These are phyloP conservation scores for Gnatocerus cornutus DNA, from an alignment of 2,888 invertebrate species.

Conservation along the genomic window DNA sequence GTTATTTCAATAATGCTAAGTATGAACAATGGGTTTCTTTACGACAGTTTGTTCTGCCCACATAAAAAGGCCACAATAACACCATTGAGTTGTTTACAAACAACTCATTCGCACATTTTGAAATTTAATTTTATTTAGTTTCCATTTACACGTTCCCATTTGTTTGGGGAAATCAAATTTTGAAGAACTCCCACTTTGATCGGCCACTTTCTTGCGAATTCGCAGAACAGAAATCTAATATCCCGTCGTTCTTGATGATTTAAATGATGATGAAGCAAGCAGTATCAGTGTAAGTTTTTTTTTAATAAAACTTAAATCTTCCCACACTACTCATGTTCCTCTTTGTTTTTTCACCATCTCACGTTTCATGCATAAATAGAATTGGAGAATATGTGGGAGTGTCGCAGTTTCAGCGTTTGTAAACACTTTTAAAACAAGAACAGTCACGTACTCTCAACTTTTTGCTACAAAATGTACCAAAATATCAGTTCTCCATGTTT, in stretches of 20 bases:
- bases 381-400: constrained; percentile 1
- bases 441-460: not conserved
- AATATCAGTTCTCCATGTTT: no score
- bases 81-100: not conserved
- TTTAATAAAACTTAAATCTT: constrained; percentile 12
- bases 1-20: not conserved
- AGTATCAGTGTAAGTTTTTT: not conserved
- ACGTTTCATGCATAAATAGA: constrained; percentile 21
- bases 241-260: not conserved
- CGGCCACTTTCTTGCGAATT: not conserved
- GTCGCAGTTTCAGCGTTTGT: constrained; percentile 9
- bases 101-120: not conserved
- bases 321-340: constrained; percentile 35
- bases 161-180: not conserved
- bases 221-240: no score
- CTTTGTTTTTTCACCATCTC: constrained; percentile 28
- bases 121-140: not conserved
- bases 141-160: not conserved
- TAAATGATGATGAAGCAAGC: not conserved
- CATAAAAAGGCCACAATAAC: constrained; percentile 2
- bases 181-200: no score
- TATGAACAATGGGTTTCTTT: constrained; percentile 1
- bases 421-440: not conserved
- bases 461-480: not conserved
- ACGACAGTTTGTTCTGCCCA: constrained; percentile 1